Evolutionary conservation across 1,140 invertebrate genomes (phyloP), one percentile per base, ranked within the genome.

Genomic region (Bursaphelenchus mucronatus): DNA sequence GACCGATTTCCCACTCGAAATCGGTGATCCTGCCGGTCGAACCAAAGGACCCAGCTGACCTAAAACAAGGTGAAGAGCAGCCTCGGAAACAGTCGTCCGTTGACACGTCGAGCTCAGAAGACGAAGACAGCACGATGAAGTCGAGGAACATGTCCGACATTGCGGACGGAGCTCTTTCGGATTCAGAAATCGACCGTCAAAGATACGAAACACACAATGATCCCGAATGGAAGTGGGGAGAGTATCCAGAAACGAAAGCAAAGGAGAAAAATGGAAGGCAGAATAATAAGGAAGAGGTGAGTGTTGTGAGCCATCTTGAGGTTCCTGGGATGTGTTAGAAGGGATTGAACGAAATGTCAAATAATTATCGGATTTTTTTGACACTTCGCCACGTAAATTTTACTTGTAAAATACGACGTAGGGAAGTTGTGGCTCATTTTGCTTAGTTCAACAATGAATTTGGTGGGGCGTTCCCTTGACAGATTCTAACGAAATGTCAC

Each of bases 221-320:
- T 40, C 67, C 77, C 9, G 76, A 89, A 63, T 98, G 95, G 95
- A 88, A 90, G 70, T 98, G 95, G 95, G 95, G 95, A 39, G 90
- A 97, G 81, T 84, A 97, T 52, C 95, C 94, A 0, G 75, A 80
- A 66, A 76, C 76, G 15, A 79, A 67, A n/a, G 10, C 53, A 6
- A 43, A 59, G 4, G 13, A 30, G 11, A 59, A 59, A 39, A 59
- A 43, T 13, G 21, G 13, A 17, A 15, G 40, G 9, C 41, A 59
- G 41, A 13, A 39, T 30, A 30, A 30, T 30, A 30, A 30, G 5
- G 30, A 30, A 30, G 30, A 30, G 30, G 30, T 30, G 30, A 30
- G 30, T 5, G 30, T 30, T 30, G 1, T 1, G 30, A 30, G 30
- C 5, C 30, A 30, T 30, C 5, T 30, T 30, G 30, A 30, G 30